Base-by-base conservation (phyloP, 2,797 vertebrate genomes). In the Parauchenoglanis punctatus region DNA sequence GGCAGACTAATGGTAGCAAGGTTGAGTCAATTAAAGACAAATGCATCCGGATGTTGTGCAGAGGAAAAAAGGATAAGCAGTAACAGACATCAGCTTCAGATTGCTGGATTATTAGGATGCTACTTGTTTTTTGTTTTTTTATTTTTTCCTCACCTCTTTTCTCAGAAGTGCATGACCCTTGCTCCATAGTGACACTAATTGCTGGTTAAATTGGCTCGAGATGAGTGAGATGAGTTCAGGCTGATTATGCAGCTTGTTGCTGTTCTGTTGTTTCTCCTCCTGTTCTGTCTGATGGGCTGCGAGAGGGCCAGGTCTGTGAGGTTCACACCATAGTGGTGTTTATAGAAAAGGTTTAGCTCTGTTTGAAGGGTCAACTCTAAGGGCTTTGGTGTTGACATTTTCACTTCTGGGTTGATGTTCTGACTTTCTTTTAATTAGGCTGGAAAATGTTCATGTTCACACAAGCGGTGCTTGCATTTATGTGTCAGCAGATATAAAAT, bases 21-120 rank as follows among this genome's bases (percentile, higher is more conserved):
- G 78, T 54, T 56, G 15, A 92, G 91, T 93, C 92, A 93, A 94
- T 95, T 94, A 94, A 92, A 89, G 87, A 7, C 90, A 89, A 92
- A 93, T 91, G 89, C 88, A 90, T 92, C 78, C 65, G 31, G 75
- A 88, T 94, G 92, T 92, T 81, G 92, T 92, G 91, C 88, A 89
- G 91, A 88, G 6, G 44, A 49, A 81, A 52, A 85, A 72, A 59
- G 7, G 15, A 59, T 20, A 59, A 80, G 56, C 31, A 59, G 31
- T 40, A 80, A 80, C 54, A 56, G 31, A 86, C 58, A 25, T 40
- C 88, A 87, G 72, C 73, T 20, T 86, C 70, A 77, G 81, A 87
- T 90, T 90, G 91, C 49, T 58, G 89, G 90, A 93, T 94, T 91
- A 94, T 94, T 94, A 94, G 90, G 89, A 88, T 28, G 52, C 87